Conservation (phyloP, 1,140 invertebrate species). For the Drosophila ohnishii region DNA sequence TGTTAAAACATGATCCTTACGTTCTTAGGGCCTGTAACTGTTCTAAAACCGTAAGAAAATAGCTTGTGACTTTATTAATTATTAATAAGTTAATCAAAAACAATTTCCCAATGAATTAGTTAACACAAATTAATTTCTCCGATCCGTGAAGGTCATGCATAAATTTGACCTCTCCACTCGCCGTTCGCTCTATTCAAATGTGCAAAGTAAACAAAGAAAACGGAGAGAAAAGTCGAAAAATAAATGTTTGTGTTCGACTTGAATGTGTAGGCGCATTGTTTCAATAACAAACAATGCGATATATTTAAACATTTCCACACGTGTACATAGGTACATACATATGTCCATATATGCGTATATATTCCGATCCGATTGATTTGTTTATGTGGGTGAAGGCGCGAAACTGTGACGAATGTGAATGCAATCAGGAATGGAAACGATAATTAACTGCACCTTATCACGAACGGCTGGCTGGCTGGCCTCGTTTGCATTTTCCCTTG, state of each 20-base stretch:
- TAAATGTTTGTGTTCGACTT: conserved; percentile 39
- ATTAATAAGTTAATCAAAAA: not conserved
- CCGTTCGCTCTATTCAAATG: conserved; percentile 38
- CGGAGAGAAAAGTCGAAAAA: conserved; percentile 23
- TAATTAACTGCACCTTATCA: conserved; percentile 50
- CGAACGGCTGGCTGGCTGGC: conserved; percentile 11
- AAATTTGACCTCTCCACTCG: conserved; percentile 32
- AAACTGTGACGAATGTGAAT: conserved; percentile 47
- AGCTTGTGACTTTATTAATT: not conserved
- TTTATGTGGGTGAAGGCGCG: conserved; percentile 39
- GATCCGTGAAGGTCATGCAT: conserved; percentile 28
- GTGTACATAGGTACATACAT: not conserved
- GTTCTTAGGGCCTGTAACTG: too few relatives aligned
- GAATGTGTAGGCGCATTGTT: conserved; percentile 47
- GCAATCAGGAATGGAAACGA: conserved; percentile 29
- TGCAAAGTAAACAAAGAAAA: conserved; percentile 54
- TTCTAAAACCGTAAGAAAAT: not conserved
- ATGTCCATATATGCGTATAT: not conserved
- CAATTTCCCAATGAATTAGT: conserved; percentile 2
- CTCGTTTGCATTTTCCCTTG: conserved; percentile 31
- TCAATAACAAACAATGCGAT: conserved; percentile 57
- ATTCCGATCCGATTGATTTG: conserved; percentile 23
- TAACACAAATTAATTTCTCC: conserved; percentile 17
- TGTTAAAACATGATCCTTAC: not conserved
- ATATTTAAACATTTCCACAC: conserved; percentile 53